Evolutionary conservation across 2,888 invertebrate species (phyloP).

Genomic region (Cataglyphis cursor): DNA sequence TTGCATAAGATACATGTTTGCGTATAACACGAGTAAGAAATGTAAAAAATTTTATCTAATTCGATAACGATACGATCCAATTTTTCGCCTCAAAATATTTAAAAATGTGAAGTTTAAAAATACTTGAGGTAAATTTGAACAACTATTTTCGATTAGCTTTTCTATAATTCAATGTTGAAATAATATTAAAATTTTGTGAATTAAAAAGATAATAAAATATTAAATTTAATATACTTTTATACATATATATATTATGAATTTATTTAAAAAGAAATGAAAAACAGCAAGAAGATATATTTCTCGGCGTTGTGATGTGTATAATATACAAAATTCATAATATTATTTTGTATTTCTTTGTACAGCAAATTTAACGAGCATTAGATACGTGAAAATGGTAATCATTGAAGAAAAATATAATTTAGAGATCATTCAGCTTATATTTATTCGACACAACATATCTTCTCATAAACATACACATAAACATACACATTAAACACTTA

Average conservation of each 20-base stretch:
- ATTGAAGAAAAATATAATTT: constrained; percentile 3
- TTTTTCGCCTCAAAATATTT: not conserved
- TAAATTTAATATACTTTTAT: not conserved
- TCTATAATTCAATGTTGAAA: not conserved
- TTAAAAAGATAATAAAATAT: not conserved
- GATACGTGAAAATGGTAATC: not conserved
- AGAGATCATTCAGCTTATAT: constrained; percentile 71
- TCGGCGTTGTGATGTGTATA: not conserved
- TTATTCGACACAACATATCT: constrained; percentile 77
- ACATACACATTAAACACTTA: constrained; percentile 72
- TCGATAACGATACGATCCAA: not conserved
- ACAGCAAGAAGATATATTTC: no score
- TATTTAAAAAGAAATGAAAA: not conserved
- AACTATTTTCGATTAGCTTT: not conserved
- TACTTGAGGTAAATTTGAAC: not conserved
- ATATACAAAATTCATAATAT: not conserved
- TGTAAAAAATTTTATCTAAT: not conserved
- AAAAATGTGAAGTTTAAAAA: not conserved
- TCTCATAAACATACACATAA: constrained; percentile 75
- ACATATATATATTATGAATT: not conserved
- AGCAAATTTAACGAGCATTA: not conserved
- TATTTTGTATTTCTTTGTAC: not conserved
- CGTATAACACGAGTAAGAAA: not conserved
- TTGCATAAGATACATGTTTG: no score
- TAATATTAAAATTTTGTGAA: not conserved